Percentiles rank a stretch among this genome's conserved stretches.
These are phyloP conservation scores for Pedionomus torquatus DNA, from an alignment of 2,113 vertebrate genomes.

Conservation along the genomic window DNA sequence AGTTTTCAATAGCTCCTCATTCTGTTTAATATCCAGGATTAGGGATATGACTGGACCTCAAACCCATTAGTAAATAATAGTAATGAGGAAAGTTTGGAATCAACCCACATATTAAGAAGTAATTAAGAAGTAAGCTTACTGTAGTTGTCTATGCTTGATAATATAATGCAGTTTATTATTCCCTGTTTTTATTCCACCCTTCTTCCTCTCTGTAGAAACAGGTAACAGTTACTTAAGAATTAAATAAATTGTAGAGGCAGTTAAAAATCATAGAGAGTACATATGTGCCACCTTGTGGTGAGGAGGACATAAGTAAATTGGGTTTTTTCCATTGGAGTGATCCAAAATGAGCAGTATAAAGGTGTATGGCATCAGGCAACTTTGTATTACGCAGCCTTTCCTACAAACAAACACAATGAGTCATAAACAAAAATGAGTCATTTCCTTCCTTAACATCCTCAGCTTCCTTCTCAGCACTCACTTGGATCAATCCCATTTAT, in stretches of 20 bases:
- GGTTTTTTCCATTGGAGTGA: neutral
- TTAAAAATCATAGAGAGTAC: neutral
- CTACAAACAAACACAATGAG: neutral
- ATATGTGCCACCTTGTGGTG: conserved; percentile 29
- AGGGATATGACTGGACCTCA: neutral
- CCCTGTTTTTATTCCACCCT: neutral
- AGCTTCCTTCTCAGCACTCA: neutral
- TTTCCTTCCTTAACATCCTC: neutral
- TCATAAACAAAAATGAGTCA: neutral
- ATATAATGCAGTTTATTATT: neutral
- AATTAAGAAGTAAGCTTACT: too few relatives aligned
- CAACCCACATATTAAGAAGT: neutral
- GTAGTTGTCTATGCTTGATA: neutral
- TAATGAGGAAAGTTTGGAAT: neutral
- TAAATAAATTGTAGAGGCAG: neutral
- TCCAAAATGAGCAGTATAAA: neutral
- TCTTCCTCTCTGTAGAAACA: neutral
- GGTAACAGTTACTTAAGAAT: neutral
- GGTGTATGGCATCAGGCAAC: neutral
- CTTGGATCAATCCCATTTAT: neutral
- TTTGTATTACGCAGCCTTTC: neutral
- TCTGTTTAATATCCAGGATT: neutral
- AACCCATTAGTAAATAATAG: neutral
- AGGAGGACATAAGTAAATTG: neutral
- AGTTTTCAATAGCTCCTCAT: neutral